These are phyloP conservation scores for Gnathonemus longibarbis DNA, from an alignment of 2,113 vertebrate genomes.

Conservation along the genomic window DNA sequence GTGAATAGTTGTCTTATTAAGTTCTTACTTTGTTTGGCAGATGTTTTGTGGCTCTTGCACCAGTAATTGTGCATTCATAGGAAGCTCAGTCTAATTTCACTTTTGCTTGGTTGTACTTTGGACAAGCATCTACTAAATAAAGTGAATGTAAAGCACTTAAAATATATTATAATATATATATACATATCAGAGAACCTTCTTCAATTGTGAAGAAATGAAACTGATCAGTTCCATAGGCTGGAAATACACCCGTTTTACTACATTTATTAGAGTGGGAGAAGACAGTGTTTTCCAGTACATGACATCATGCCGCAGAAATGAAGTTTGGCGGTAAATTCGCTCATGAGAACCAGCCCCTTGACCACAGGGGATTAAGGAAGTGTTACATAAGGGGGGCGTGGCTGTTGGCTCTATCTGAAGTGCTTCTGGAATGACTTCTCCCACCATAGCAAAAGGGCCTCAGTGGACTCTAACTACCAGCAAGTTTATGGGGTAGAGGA, in stretches of 20 bases:
- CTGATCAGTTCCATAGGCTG: background rate
- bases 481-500: background rate
- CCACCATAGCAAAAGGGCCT: background rate
- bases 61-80: background rate
- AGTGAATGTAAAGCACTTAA: background rate
- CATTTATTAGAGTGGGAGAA: background rate
- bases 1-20: background rate
- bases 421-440: background rate
- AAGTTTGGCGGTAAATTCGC: constrained; percentile 29
- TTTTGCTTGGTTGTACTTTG: background rate
- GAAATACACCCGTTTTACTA: background rate
- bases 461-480: background rate
- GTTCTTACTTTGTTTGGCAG: background rate
- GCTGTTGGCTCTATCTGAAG: constrained; percentile 23
- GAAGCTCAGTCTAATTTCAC: background rate
- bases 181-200: background rate
- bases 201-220: background rate
- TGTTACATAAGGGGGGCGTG: background rate
- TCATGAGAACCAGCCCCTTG: background rate
- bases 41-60: background rate
- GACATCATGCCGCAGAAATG: constrained; percentile 51
- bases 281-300: constrained; percentile 27
- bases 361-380: background rate
- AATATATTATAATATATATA: background rate
- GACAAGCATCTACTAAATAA: background rate